phyloP scores from a whole-genome alignment of 2,113 vertebrate species.

The Festucalex cinctus region DNA sequence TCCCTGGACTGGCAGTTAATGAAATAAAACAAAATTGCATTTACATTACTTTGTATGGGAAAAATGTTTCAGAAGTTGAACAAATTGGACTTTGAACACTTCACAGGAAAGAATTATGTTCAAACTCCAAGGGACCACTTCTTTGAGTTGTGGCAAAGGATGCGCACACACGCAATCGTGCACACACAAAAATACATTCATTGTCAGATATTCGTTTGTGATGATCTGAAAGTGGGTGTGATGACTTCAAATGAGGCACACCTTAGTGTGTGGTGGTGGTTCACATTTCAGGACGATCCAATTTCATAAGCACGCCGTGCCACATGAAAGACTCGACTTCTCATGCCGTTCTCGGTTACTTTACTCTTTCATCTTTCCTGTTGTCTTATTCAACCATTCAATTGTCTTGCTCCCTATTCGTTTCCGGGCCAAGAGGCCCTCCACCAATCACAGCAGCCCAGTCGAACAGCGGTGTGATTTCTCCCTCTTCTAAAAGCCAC shows the following conservation, averaged over 20 bases:
- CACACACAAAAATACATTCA: conserved; percentile 18
- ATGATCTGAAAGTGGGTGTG: conserved; percentile 51
- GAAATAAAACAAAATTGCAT: too few species aligned
- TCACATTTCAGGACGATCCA: conserved; percentile 64
- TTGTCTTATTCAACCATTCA: conserved; percentile 46
- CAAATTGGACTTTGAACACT: too few species aligned
- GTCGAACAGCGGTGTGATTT: conserved; percentile 5
- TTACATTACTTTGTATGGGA: too few species aligned
- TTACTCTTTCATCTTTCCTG: conserved; percentile 49
- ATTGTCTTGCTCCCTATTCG: conserved; percentile 45
- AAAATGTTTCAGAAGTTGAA: too few species aligned
- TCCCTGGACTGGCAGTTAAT: too few species aligned
- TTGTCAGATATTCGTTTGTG: conserved; percentile 44
- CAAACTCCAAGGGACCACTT: too few species aligned
- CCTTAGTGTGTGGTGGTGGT: conserved; percentile 19
- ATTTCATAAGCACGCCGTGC: conserved; percentile 61
- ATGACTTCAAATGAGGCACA: conserved; percentile 41
- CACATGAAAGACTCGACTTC: conserved; percentile 55
- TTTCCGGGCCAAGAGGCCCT: background rate
- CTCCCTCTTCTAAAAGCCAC: background rate
- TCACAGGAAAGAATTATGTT: too few species aligned
- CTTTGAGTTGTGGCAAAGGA: background rate
- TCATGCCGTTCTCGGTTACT: conserved; percentile 51
- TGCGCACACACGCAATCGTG: conserved; percentile 26
- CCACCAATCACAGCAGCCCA: conserved; percentile 27